Evolutionary conservation across 2,888 invertebrate species (phyloP), one percentile per base, ranked within the genome.

Genomic region (Cheilosia grossa): DNA sequence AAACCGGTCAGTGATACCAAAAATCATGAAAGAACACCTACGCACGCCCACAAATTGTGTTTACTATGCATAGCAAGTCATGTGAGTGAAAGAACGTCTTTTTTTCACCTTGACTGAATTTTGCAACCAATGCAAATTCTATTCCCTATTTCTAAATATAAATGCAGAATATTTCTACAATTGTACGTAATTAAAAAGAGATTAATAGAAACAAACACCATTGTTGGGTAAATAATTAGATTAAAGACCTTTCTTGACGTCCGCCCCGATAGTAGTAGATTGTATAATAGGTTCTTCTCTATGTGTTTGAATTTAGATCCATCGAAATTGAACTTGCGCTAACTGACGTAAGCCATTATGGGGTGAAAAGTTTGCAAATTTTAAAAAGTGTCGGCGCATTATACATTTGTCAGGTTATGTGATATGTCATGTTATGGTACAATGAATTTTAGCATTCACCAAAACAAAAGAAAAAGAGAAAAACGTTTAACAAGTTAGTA

Each of bases 81-180:
- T 51, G 72, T 72, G 72, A 72, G 49, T 49, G 37, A 37, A 19
- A 37, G 30, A 13, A 59, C 24, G n/a, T 47, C 27, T 27, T 17
- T 17, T 27, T 44, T 61, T 63, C 47, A 27, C 47, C 47, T 30
- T 63, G 19, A 63, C 47, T 37, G 63, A 47, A 27, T 44, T 44
- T 44, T 30, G 30, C 30, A 44, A 27, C 19, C 44, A 2, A n/a
- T 56, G 30, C 7, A 1, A 13, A 30, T 33, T 47, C 30, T 47
- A 30, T 63, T 33, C 63, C 19, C 4, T 21, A 49, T 49, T 51
- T 24, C 49, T 64, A 49, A 64, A 37, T 51, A 49, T 64, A 51
- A 49, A 49, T 37, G 13, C 37, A 37, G 37, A 37, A 13, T 13
- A 37, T 19, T 17, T 42, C 17, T 17, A 7, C 19, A n/a, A 4